phyloP scores from a whole-genome alignment of 2,113 vertebrate species.

The Leiothrix lutea region DNA sequence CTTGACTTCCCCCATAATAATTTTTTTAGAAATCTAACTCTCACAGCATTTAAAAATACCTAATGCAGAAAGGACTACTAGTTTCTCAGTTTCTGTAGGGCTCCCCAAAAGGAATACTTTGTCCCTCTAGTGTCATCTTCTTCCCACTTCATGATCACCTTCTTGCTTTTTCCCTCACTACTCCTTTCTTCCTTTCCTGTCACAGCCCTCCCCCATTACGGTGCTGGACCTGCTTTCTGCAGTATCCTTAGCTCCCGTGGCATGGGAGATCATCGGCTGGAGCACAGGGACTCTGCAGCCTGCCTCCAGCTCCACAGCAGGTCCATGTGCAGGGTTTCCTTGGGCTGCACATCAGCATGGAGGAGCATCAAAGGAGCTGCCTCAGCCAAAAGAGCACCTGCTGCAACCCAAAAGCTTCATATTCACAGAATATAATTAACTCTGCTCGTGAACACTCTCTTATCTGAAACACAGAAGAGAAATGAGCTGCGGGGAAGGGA shows the following conservation, averaged over 20 bases:
- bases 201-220: not conserved
- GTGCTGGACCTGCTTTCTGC: not conserved
- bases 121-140: not conserved
- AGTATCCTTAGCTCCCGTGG: not conserved
- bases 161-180: not conserved
- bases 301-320: not conserved
- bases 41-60: slow-evolving; percentile 48
- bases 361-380: not conserved
- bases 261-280: not conserved
- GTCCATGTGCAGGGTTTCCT: not conserved
- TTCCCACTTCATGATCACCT: not conserved
- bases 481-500: slow-evolving; percentile 15
- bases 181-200: not conserved
- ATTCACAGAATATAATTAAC: slow-evolving; percentile 56
- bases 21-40: slow-evolving; percentile 41
- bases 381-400: accelerated
- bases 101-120: not conserved
- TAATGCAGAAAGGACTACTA: slow-evolving; percentile 15
- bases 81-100: slow-evolving; percentile 16
- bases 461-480: slow-evolving; percentile 55
- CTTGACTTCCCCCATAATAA: slow-evolving; percentile 48
- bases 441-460: not conserved
- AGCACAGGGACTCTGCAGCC: not conserved
- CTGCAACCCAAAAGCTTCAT: not conserved
- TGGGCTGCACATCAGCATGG: not conserved